phyloP scores from a whole-genome alignment of 2,888 invertebrate species.

The Sarcophaga carnaria region DNA sequence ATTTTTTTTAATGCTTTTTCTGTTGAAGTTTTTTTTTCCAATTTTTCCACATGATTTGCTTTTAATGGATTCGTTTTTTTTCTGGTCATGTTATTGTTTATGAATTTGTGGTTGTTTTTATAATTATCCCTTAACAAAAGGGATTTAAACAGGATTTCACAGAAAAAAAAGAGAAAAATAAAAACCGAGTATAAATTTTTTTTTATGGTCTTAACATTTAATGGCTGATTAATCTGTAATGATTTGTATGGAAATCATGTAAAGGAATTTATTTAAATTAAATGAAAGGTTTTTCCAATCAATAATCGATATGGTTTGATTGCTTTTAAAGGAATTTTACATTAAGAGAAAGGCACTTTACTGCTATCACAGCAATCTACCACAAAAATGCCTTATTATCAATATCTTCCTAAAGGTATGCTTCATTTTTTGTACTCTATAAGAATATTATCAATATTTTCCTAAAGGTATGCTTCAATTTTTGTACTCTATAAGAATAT shows the following conservation, averaged over 20 bases:
- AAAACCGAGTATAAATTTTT: constrained; percentile 5
- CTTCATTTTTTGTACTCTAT: not conserved
- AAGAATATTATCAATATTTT: not conserved
- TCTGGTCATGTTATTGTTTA: not conserved
- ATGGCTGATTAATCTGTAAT: constrained; percentile 29
- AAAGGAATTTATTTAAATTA: not conserved
- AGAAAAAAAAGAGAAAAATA: not conserved
- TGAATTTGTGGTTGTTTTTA: constrained; percentile 1
- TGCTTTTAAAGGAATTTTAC: too few relatives aligned
- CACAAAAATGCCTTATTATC: too few relatives aligned
- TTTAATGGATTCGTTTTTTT: constrained; percentile 5
- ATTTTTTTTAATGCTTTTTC: not conserved
- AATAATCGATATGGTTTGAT: not conserved
- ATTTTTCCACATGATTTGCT: constrained; percentile 33
- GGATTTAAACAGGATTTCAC: not conserved
- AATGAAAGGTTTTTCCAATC: not conserved
- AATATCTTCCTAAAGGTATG: not conserved
- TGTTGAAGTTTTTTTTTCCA: not conserved
- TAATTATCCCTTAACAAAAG: constrained; percentile 32
- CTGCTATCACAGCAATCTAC: too few relatives aligned
- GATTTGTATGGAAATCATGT: not conserved
- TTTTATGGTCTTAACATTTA: constrained; percentile 8
- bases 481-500: not conserved
- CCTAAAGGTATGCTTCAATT: not conserved
- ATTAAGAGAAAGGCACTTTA: too few relatives aligned